These are phyloP conservation scores for Mallateleia sp. DNA, from an alignment of 2,888 invertebrate genomes.

Conservation along the genomic window DNA sequence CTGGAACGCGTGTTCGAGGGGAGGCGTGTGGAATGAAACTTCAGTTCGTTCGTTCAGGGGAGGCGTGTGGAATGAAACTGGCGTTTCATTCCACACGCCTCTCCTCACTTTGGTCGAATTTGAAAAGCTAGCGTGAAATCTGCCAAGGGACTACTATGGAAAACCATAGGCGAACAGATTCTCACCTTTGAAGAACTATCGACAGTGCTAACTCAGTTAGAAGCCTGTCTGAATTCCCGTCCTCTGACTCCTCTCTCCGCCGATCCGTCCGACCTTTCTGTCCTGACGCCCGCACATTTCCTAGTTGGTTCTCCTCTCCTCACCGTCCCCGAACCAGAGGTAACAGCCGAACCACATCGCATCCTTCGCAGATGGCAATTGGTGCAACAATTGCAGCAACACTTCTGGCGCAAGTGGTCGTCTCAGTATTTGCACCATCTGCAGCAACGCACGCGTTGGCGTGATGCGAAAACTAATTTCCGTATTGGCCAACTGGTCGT, in stretches of 20 bases:
- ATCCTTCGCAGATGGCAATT: not conserved
- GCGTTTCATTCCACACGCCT: not conserved
- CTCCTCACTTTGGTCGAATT: constrained; percentile 2
- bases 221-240: constrained; percentile 16
- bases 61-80: no score
- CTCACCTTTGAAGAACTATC: constrained; percentile 19
- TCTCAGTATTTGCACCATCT: constrained; percentile 67
- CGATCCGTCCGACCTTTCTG: not conserved
- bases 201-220: not conserved
- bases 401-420: constrained; percentile 57
- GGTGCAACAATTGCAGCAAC: constrained; percentile 9
- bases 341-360: not conserved
- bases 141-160: not conserved
- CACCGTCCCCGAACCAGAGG: not conserved
- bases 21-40: no score
- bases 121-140: constrained; percentile 25
- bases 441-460: constrained; percentile 65
- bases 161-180: not conserved
- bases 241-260: constrained; percentile 1
- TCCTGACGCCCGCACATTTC: constrained; percentile 26
- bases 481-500: constrained; percentile 63
- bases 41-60: no score
- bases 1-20: no score
- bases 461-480: constrained; percentile 40
- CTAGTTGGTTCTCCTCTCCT: not conserved